Evolutionary conservation across 2,797 vertebrate species (phyloP), one percentile per base, ranked within the genome.

Genomic region (Psittacula echo): DNA sequence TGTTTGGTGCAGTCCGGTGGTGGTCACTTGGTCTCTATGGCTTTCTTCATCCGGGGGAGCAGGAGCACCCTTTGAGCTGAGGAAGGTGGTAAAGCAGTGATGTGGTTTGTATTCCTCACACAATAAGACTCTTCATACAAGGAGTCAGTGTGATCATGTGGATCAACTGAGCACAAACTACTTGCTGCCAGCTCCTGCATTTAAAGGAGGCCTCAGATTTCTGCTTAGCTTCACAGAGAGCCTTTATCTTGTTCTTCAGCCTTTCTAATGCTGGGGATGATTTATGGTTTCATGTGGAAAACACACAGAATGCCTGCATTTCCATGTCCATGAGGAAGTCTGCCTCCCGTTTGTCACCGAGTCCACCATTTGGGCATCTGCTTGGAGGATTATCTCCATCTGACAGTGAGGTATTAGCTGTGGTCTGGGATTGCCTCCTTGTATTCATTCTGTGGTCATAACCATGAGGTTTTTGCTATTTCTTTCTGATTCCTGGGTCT

Each of bases 281-380:
- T 95, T 96, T 85, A 95, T 80, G 71, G 53, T 93, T 91, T 87
- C 88, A 85, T 72, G 95, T 44, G 78, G 83, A 92, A 94, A 95
- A 75, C 94, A 89, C 88, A 86, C 48, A 85, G 64, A 76, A 94
- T 67, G 76, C 84, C 73, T 93, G 78, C 3, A 1, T 94, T 90
- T 85, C 85, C 67, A 64, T 56, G 86, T 70, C 88, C 37, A 1
- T 72, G 65, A 77, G 67, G 74, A 56, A 48, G 48, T 61, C 67
- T 90, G 78, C 73, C 56, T 85, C 81, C 42, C 65, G 83, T 95
- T 96, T 5, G 45, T 95, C 86, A 87, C 89, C 4, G 0, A 72
- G 56, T 75, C 94, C 86, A 77, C 89, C 53, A 72, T 85, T 48
- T 83, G 81, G 61, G 81, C 94, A 19, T 78, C 85, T 92, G 64